Evolutionary conservation across 2,888 invertebrate genomes (phyloP).

Genomic region (Pachymerium ferrugineum): DNA sequence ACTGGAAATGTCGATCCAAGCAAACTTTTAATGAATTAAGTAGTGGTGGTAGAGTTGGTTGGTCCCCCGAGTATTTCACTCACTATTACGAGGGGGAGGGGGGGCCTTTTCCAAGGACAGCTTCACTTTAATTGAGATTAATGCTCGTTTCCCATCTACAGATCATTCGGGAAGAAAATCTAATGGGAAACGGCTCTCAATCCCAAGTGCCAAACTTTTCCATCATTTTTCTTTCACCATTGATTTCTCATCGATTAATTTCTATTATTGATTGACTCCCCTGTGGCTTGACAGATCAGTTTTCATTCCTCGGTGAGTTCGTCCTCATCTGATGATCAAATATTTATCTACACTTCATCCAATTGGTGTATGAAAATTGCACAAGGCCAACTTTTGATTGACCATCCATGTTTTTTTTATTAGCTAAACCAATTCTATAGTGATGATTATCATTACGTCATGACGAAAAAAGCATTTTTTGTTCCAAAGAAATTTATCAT

Average conservation of each 20-base stretch:
- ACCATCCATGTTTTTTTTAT: not conserved
- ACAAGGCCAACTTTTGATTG: not conserved
- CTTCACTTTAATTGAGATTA: slow-evolving; percentile 28
- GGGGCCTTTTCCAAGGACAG: slow-evolving; percentile 16
- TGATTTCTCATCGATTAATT: not conserved
- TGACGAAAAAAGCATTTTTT: slow-evolving; percentile 4
- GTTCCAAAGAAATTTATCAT: no score
- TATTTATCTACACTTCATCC: not conserved
- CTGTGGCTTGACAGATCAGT: not conserved
- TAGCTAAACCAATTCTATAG: no score
- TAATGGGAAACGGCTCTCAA: not conserved
- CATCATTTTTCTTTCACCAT: not conserved
- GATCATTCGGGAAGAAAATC: not conserved
- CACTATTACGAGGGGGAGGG: slow-evolving; percentile 2
- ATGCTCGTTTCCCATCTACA: not conserved
- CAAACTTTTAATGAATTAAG: slow-evolving; percentile 26
- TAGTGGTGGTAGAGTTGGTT: not conserved
- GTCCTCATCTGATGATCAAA: not conserved
- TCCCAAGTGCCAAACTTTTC: not conserved
- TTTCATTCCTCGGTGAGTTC: not conserved
- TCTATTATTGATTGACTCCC: not conserved
- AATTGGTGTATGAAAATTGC: not conserved
- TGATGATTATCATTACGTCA: no score
- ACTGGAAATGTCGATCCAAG: not conserved
- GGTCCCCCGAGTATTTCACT: slow-evolving; percentile 3